Evolutionary conservation across 2,113 vertebrate genomes (phyloP).

Genomic region (Pygoscelis antarcticus): DNA sequence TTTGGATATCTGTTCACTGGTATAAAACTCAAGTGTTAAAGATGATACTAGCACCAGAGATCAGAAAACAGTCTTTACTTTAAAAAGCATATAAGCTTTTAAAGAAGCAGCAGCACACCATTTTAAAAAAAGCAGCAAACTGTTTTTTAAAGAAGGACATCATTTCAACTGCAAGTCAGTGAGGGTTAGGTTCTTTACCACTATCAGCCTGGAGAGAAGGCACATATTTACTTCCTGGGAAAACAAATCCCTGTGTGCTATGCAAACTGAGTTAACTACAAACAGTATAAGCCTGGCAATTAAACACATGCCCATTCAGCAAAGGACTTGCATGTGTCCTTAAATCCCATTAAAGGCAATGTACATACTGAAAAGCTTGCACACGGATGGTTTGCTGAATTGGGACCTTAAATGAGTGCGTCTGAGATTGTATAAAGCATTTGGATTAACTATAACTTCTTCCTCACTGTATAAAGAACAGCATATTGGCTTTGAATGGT

Average conservation of each 20-base stretch:
- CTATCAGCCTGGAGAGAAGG: background rate
- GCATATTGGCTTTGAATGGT: background rate
- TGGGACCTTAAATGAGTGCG: background rate
- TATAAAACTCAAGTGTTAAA: background rate
- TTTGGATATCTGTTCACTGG: background rate
- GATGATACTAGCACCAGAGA: background rate
- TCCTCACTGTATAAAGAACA: background rate
- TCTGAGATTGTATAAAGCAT: background rate
- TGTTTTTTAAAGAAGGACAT: background rate
- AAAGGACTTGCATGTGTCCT: background rate
- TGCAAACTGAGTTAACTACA: background rate
- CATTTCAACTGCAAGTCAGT: background rate
- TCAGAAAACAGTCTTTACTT: background rate
- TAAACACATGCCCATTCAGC: background rate
- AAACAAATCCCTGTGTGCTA: background rate
- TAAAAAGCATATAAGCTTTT: background rate
- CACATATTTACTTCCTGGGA: background rate
- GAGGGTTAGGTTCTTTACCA: background rate
- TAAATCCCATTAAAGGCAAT: background rate
- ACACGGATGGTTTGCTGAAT: background rate
- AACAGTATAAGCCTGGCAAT: background rate
- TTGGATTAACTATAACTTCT: background rate
- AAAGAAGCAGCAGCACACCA: background rate
- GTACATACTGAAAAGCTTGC: background rate
- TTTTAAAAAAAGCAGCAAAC: background rate